Evolutionary conservation across 2,797 vertebrate genomes (phyloP).

Genomic region (Oreochromis grahami): DNA sequence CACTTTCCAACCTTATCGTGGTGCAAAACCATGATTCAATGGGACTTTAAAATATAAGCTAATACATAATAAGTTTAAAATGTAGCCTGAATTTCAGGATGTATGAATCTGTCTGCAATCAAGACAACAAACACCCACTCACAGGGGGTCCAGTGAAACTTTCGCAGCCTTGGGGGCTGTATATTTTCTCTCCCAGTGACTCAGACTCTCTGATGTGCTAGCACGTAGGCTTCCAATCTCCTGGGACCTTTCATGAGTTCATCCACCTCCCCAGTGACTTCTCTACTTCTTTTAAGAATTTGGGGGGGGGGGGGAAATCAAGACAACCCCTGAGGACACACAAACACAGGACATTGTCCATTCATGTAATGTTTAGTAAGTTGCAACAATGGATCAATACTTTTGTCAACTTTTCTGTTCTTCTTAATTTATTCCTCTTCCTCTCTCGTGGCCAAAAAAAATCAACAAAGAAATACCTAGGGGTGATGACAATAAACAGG

Average conservation of each 20-base stretch:
- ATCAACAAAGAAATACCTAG: conserved; percentile 3
- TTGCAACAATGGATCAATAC: neutral
- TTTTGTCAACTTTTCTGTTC: neutral
- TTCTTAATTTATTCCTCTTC: neutral
- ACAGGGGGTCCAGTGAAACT: conserved; percentile 21
- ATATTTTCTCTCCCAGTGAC: conserved; percentile 31
- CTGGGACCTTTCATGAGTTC: conserved; percentile 14
- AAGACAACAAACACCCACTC: neutral
- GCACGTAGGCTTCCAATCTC: conserved; percentile 20
- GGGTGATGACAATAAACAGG: conserved; percentile 44
- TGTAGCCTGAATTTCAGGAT: neutral
- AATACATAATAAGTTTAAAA: no score
- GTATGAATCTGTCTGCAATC: neutral
- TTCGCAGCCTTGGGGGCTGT: neutral
- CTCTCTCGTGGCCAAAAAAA: neutral
- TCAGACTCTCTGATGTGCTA: neutral
- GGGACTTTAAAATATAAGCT: neutral
- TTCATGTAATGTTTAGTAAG: neutral
- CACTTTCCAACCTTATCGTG: neutral
- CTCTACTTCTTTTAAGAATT: neutral
- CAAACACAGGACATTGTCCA: neutral
- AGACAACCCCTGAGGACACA: neutral
- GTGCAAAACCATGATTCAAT: neutral
- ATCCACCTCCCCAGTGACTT: neutral
- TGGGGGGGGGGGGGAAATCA: rapidly evolving